These are phyloP conservation scores for Penaeus indicus DNA, from an alignment of 1,140 invertebrate genomes.

Conservation along the genomic window DNA sequence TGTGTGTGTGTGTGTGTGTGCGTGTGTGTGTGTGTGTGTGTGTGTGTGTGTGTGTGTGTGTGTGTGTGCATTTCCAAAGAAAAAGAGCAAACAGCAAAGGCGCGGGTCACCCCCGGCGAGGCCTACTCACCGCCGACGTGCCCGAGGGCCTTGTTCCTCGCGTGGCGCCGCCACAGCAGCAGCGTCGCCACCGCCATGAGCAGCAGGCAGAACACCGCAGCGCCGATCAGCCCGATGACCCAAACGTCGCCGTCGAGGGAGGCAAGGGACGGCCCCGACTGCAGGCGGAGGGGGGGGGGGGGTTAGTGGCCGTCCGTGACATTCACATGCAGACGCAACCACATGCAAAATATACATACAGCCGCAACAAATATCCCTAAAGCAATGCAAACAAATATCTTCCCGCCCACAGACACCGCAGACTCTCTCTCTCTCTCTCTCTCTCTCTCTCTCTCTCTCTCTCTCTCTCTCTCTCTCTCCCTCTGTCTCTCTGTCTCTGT, in stretches of 20 bases:
- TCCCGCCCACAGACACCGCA: neutral
- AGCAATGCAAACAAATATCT: neutral
- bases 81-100: too few species aligned
- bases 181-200: constrained; percentile 18
- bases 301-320: too few species aligned
- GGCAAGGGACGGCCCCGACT: constrained; percentile 45
- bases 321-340: too few species aligned
- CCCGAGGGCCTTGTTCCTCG: constrained; percentile 39
- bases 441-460: constrained; percentile 41
- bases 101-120: too few species aligned
- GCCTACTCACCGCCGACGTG: constrained; percentile 35
- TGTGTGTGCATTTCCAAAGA: too few species aligned
- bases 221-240: constrained; percentile 51
- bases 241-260: constrained; percentile 42
- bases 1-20: too few species aligned
- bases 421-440: constrained; percentile 33
- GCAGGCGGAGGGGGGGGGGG: neutral
- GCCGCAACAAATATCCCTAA: too few species aligned
- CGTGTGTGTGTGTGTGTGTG: too few species aligned
- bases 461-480: constrained; percentile 24
- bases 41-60: too few species aligned
- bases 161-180: constrained; percentile 26
- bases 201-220: constrained; percentile 42
- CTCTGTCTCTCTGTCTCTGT: neutral
- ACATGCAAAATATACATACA: too few species aligned